phyloP scores from a whole-genome alignment of 2,888 invertebrate species.

The Archips xylosteana region DNA sequence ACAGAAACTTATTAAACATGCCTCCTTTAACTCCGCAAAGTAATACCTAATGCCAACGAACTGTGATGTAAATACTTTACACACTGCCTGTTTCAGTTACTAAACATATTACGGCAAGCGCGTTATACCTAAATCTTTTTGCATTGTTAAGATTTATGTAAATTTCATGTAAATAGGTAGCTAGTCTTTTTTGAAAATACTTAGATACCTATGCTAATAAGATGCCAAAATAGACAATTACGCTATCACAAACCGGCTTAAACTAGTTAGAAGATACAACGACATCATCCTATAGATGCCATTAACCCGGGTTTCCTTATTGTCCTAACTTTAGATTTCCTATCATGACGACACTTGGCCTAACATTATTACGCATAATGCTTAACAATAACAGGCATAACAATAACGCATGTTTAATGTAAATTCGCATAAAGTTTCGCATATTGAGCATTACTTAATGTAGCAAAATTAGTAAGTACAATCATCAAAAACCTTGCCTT shows the following conservation, averaged over 20 bases:
- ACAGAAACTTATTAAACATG: background rate
- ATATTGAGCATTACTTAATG: too few species aligned
- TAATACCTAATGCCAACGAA: background rate
- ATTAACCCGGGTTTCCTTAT: background rate
- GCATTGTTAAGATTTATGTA: background rate
- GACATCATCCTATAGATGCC: background rate
- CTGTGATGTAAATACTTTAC: background rate
- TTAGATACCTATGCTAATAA: background rate
- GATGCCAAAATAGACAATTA: background rate
- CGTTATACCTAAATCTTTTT: background rate
- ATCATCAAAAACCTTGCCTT: too few species aligned
- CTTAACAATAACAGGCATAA: too few species aligned
- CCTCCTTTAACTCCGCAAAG: background rate
- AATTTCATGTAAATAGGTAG: background rate
- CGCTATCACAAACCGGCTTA: background rate
- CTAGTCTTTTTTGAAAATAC: background rate
- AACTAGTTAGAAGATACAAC: conserved; percentile 1
- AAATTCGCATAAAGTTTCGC: too few species aligned
- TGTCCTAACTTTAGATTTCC: too few species aligned
- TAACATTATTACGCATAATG: too few species aligned
- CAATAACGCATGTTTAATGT: too few species aligned
- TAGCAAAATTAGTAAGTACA: too few species aligned
- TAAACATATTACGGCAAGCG: background rate
- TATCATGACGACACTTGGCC: too few species aligned
- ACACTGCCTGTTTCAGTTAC: background rate